Evolutionary conservation across 2,888 invertebrate genomes (phyloP), one percentile per base, ranked within the genome.

Genomic region (Ditula angustiorana): DNA sequence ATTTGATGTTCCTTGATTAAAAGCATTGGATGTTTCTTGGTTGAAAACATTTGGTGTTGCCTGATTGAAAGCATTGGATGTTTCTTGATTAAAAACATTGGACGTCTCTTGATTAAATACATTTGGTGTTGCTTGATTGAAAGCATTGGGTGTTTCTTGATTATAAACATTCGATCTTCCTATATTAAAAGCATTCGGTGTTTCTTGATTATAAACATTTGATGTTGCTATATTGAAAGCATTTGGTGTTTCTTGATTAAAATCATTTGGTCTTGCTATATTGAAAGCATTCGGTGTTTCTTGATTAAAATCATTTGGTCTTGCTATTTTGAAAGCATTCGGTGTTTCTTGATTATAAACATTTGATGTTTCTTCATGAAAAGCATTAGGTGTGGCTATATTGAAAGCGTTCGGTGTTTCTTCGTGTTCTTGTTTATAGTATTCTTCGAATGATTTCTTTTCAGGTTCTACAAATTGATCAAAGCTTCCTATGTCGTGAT

Each of bases 401-500:
- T n/a, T n/a, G n/a, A n/a, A n/a, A n/a, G n/a, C n/a, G 2, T 16
- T 16, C 16, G 16, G 8, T 19, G 13, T 35, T 35, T 13, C 35
- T 13, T 35, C 26, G 2, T 10, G 30, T 23, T 26, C 0, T 26
- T 52, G 41, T 47, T 21, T 58, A 35, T 49, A 37, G 30, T 41
- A 28, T 5, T 52, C 19, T 5, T 52, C 41, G 13, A 59, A 37
- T 1, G 26, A 37, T 60, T 78, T 78, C 19, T 69, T 66, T 7
- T 70, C 56, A 2, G 74, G 66, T 24, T 71, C 69, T 52, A n/a
- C n/a, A n/a, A n/a, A n/a, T n/a, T n/a, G n/a, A n/a, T 67, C 69
- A 49, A 13, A 63, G 4, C 69, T 61, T 2, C 71, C 67, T 7
- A 46, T 49, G 11, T 69, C 62, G 23, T 73, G 67, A 10, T 63